Evolutionary conservation across 2,113 vertebrate species (phyloP).

Genomic region (Chitala chitala): DNA sequence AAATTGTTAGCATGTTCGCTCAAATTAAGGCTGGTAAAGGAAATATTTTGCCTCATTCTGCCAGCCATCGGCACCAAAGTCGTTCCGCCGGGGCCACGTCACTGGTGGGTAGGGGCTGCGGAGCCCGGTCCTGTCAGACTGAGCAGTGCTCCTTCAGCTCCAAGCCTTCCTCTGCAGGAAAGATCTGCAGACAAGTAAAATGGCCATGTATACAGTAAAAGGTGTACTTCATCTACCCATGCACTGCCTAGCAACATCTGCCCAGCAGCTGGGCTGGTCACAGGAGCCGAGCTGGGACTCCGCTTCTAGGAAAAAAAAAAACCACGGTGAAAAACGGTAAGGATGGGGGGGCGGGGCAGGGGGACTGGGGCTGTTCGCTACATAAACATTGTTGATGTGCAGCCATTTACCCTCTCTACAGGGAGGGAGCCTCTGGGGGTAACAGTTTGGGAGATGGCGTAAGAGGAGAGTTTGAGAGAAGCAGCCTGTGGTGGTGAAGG

Average conservation of each 20-base stretch:
- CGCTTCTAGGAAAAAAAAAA: not conserved
- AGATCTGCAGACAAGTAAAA: too few species aligned
- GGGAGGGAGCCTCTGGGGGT: not conserved
- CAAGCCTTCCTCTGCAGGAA: too few species aligned
- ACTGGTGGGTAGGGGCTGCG: too few species aligned
- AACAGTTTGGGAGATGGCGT: not conserved
- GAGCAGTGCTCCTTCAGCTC: too few species aligned
- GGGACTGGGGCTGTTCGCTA: not conserved
- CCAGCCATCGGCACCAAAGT: not conserved
- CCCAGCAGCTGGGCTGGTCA: not conserved
- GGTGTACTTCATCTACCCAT: not conserved
- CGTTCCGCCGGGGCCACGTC: not conserved
- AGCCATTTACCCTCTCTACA: constrained; percentile 4
- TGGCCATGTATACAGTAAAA: too few species aligned
- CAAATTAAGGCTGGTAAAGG: too few species aligned
- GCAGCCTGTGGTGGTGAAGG: not conserved
- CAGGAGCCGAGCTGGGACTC: not conserved
- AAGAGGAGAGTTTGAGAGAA: not conserved
- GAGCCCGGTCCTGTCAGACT: too few species aligned
- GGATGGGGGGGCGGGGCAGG: not conserved
- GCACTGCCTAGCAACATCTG: not conserved
- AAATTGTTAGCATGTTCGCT: too few species aligned
- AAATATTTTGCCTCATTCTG: not conserved
- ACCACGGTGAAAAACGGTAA: not conserved
- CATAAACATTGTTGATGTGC: not conserved